These are phyloP conservation scores for Sarotherodon lohbergeri DNA, from an alignment of 2,113 vertebrate species.

Conservation along the genomic window DNA sequence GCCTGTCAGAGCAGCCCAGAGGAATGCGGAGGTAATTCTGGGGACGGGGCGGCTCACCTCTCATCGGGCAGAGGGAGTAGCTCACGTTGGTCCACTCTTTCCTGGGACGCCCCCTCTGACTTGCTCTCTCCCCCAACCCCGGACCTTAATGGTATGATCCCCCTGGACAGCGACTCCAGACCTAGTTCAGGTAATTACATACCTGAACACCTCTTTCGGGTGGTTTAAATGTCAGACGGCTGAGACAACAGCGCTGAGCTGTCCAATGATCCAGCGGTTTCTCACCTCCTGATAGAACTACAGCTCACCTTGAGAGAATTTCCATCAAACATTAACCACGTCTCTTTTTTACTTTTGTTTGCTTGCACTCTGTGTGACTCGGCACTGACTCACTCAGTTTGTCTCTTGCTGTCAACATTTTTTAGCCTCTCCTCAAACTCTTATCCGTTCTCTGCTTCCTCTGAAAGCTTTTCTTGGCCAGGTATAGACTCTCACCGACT, in stretches of 20 bases:
- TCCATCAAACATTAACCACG: conserved; percentile 62
- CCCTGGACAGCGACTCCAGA: conserved; percentile 72
- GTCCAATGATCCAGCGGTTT: not conserved
- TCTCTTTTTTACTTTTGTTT: conserved; percentile 38
- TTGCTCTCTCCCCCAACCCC: conserved; percentile 70
- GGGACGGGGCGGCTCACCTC: conserved; percentile 21
- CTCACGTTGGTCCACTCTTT: conserved; percentile 70
- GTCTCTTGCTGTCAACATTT: not conserved
- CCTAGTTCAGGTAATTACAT: conserved; percentile 73
- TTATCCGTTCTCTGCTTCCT: conserved; percentile 2
- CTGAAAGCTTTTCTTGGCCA: not conserved
- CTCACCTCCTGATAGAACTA: not conserved
- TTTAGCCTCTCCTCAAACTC: conserved; percentile 11
- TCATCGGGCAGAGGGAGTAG: conserved; percentile 31
- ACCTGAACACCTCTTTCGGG: not conserved
- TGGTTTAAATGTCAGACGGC: not conserved
- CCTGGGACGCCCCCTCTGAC: conserved; percentile 73
- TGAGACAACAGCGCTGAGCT: not conserved
- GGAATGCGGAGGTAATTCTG: conserved; percentile 11
- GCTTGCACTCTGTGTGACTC: conserved; percentile 33
- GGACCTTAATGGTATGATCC: conserved; percentile 41
- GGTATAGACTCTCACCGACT: not conserved
- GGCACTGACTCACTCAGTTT: conserved; percentile 6
- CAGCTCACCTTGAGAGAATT: conserved; percentile 17
- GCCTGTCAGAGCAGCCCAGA: conserved; percentile 43